Evolutionary conservation across 2,888 invertebrate genomes (phyloP), one percentile per base, ranked within the genome.

Genomic region (Lomographa bimaculata): DNA sequence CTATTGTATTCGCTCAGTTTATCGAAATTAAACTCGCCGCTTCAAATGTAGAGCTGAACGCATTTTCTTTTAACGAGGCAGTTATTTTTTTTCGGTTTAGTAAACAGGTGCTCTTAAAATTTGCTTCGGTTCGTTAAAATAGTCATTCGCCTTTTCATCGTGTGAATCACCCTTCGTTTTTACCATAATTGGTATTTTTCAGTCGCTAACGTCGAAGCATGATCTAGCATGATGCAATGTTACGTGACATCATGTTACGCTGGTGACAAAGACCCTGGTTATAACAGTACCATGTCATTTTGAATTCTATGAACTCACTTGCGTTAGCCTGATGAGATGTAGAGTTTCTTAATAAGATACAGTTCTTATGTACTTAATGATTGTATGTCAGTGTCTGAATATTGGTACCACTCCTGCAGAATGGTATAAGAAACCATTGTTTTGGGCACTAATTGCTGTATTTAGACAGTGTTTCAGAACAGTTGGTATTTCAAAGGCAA

Each of bases 191-290:
- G 28, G 14, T 28, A 23, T 28, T 40, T 40, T 40, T 40, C 28
- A 28, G 40, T 6, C 3, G n/a, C 7, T 9, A 20, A 74, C 72
- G 74, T 40, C 1, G 26, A 24, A 28, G 14, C 9, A 16, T 28
- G 21, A 7, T 23, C 24, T 1, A 4, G 24, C 8, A 28, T 71
- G 70, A 70, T 63, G 70, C 62, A 72, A 77, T 57, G 39, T 51
- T 61, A 72, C 55, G 67, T 79, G 81, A 77, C 75, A 66, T 80
- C 79, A 79, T 64, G 57, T 56, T 59, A 61, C n/a, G 20, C n/a
- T 1, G n/a, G 9, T 29, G 21, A 28, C 9, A 23, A 21, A 23
- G 11, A 36, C 7, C 0, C 7, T 12, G 8, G 5, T n/a, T n/a
- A n/a, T n/a, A n/a, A n/a, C n/a, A 29, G 29, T 7, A 29, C 18